Percentiles rank a stretch among this genome's conserved stretches.
These are phyloP conservation scores for Formica selysi DNA, from an alignment of 1,140 invertebrate species.

Conservation along the genomic window DNA sequence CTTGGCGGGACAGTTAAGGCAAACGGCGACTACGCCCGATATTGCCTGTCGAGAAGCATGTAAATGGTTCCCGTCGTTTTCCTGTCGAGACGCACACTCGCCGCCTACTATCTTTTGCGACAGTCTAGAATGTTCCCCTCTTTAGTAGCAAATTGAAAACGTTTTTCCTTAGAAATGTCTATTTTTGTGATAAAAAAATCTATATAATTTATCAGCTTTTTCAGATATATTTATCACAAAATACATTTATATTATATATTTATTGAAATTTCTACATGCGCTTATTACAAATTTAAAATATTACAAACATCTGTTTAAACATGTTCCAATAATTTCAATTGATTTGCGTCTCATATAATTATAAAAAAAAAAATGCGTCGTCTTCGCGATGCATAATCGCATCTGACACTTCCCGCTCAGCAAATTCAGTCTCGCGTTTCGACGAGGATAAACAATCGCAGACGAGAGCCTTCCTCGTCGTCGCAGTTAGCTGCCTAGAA, in stretches of 20 bases:
- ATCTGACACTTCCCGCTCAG: conserved; percentile 18
- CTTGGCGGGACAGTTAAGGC: conserved; percentile 78
- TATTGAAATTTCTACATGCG: background rate
- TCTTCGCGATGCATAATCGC: background rate
- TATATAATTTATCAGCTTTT: background rate
- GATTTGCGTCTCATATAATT: background rate
- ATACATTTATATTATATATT: background rate
- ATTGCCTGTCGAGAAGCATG: conserved; percentile 78
- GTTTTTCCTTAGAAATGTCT: background rate
- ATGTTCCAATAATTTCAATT: background rate
- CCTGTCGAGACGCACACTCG: conserved; percentile 30
- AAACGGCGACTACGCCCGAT: conserved; percentile 78
- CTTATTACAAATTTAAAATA: background rate
- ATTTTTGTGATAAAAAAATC: background rate
- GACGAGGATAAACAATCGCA: conserved; percentile 66
- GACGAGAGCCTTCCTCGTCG: conserved; percentile 64
- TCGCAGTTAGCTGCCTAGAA: conserved; percentile 69
- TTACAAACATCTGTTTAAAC: background rate
- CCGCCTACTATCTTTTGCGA: background rate
- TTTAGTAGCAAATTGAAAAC: background rate
- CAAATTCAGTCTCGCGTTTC: conserved; percentile 56
- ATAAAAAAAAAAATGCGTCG: conserved; percentile 8
- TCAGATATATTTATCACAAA: too few species aligned
- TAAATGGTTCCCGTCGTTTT: conserved; percentile 75
- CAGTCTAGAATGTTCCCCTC: background rate